A percentile compares a stretch with the other conserved stretches of the same genome.
phyloP scores from a whole-genome alignment of 2,888 invertebrate species.

The Caenorhabditis drosophilae region DNA sequence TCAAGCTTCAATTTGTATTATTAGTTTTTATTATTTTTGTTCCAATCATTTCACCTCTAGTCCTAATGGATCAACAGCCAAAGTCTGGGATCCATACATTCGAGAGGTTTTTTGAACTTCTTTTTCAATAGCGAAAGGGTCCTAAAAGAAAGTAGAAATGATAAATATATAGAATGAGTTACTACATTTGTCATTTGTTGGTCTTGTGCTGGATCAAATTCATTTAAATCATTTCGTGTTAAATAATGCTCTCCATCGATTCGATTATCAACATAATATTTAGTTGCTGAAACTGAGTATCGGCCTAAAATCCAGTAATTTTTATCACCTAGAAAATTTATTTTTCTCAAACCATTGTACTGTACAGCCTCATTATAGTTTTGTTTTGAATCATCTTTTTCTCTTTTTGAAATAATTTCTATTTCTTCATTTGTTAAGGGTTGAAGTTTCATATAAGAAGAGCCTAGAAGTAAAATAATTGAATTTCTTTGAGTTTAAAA shows the following conservation, averaged over 20 bases:
- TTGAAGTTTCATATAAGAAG: neutral
- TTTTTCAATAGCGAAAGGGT: constrained; percentile 29
- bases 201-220: constrained; percentile 1
- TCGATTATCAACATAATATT: constrained; percentile 37
- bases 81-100: constrained; percentile 29
- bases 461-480: neutral
- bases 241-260: constrained; percentile 27
- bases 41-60: no score
- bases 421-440: neutral
- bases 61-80: neutral
- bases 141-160: constrained; percentile 1
- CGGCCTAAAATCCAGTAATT: constrained; percentile 6
- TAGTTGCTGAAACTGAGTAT: constrained; percentile 36
- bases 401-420: no score
- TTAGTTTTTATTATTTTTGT: no score
- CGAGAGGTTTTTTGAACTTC: constrained; percentile 20
- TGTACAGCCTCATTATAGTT: constrained; percentile 14
- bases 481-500: neutral
- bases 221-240: constrained; percentile 7
- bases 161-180: neutral
- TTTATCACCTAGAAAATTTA: neutral
- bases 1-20: no score
- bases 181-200: constrained; percentile 18
- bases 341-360: constrained; percentile 16
- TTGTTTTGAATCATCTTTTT: neutral